Conservation (phyloP, 1,140 invertebrate species). For the Lasaia peninsularis region DNA sequence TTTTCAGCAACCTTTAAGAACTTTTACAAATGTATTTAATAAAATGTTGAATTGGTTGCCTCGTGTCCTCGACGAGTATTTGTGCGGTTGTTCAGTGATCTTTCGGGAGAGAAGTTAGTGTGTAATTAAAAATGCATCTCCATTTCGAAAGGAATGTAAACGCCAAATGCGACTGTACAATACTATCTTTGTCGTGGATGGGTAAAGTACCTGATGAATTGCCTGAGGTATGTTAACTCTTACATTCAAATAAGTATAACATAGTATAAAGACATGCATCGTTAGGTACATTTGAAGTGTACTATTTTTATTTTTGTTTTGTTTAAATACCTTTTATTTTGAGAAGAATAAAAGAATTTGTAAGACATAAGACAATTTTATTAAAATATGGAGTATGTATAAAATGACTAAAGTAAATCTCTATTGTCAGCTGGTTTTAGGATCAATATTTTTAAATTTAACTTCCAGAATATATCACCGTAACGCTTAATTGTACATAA, state of each 20-base stretch:
- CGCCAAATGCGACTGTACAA: slow-evolving; percentile 95
- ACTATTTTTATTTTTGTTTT: no score
- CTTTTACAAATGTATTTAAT: slow-evolving; percentile 30
- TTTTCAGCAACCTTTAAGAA: slow-evolving; percentile 24
- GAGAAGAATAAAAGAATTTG: no score
- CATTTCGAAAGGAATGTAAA: slow-evolving; percentile 95
- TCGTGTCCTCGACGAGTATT: slow-evolving; percentile 12
- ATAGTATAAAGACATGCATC: no score
- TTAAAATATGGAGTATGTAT: no score
- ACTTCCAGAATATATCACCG: no score
- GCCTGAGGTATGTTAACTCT: slow-evolving; percentile 86
- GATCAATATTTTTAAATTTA: no score
- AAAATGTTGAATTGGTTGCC: slow-evolving; percentile 27
- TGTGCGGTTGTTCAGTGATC: slow-evolving; percentile 25
- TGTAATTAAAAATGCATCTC: slow-evolving; percentile 84
- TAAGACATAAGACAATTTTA: no score
- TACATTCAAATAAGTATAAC: not conserved
- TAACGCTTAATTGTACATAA: no score
- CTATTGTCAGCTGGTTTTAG: no score
- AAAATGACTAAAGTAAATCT: no score
- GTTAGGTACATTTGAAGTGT: no score
- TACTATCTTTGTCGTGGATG: slow-evolving; percentile 98
- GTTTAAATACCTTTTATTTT: no score
- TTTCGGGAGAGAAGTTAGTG: slow-evolving; percentile 15
- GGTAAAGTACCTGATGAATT: slow-evolving; percentile 97